A percentile compares a stretch with the other conserved stretches of the same genome.
These are phyloP conservation scores for Acanthurus leucopareius DNA, from an alignment of 2,797 vertebrate species.

Conservation along the genomic window DNA sequence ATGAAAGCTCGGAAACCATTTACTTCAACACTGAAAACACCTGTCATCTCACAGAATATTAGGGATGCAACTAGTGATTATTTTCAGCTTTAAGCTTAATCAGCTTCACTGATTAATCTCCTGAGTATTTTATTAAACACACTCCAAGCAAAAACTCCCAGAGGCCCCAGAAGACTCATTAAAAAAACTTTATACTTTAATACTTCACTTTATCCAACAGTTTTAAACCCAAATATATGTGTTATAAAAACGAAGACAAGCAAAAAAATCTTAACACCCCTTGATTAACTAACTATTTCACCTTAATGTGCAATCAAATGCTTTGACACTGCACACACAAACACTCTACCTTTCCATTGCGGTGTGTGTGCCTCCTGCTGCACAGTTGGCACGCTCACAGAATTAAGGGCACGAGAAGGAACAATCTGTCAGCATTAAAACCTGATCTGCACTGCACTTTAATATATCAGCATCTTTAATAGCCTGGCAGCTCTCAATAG, in stretches of 20 bases:
- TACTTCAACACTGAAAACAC: too few species aligned
- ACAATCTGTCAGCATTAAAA: conserved; percentile 54
- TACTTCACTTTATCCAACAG: background rate
- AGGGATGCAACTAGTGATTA: background rate
- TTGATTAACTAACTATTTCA: background rate
- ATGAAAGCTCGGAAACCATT: background rate
- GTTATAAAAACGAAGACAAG: background rate
- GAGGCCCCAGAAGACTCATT: background rate
- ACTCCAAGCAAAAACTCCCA: background rate
- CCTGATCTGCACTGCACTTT: conserved; percentile 39
- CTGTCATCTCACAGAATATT: too few species aligned
- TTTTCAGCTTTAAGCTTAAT: too few species aligned
- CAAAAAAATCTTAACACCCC: background rate
- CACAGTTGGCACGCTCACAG: conserved; percentile 30
- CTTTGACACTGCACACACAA: background rate
- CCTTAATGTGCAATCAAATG: background rate
- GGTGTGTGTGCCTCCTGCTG: conserved; percentile 9
- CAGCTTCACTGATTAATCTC: background rate
- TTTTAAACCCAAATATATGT: background rate
- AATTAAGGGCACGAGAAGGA: conserved; percentile 28
- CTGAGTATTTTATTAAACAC: background rate
- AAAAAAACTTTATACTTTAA: background rate
- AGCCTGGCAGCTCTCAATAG: conserved; percentile 24
- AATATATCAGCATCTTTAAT: conserved; percentile 51
- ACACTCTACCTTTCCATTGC: background rate